Evolutionary conservation across 2,797 vertebrate species (phyloP).

Genomic region (Falco berigora): DNA sequence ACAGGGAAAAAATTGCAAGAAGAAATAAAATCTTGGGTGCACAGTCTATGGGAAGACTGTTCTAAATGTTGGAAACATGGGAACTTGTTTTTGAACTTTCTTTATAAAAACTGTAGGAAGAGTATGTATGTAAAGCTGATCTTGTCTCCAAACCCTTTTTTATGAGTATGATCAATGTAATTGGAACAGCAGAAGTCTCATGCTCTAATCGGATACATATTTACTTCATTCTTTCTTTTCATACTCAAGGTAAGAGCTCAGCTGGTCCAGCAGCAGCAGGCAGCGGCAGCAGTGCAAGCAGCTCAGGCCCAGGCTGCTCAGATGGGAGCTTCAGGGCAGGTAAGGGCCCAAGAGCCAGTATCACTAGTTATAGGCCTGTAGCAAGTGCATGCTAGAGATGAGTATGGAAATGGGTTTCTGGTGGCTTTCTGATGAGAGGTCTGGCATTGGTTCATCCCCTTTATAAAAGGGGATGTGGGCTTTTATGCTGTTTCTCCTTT

Average conservation of each 20-base stretch:
- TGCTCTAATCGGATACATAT: neutral
- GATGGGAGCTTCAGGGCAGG: slow-evolving; percentile 80
- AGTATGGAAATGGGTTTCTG: slow-evolving; percentile 21
- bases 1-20: neutral
- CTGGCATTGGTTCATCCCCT: neutral
- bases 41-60: neutral
- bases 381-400: slow-evolving; percentile 41
- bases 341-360: slow-evolving; percentile 68
- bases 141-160: neutral
- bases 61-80: neutral
- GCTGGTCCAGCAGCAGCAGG: slow-evolving; percentile 71
- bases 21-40: neutral
- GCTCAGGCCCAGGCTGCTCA: slow-evolving; percentile 79
- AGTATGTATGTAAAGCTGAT: neutral
- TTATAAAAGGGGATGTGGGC: neutral
- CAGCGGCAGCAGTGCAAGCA: slow-evolving; percentile 50
- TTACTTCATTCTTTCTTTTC: neutral
- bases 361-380: neutral
- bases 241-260: slow-evolving; percentile 77
- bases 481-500: neutral
- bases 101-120: neutral
- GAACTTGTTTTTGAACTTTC: neutral
- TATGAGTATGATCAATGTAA: neutral
- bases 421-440: neutral
- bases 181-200: neutral